These are phyloP conservation scores for Euwallacea fornicatus DNA, from an alignment of 1,140 invertebrate genomes.

Conservation along the genomic window DNA sequence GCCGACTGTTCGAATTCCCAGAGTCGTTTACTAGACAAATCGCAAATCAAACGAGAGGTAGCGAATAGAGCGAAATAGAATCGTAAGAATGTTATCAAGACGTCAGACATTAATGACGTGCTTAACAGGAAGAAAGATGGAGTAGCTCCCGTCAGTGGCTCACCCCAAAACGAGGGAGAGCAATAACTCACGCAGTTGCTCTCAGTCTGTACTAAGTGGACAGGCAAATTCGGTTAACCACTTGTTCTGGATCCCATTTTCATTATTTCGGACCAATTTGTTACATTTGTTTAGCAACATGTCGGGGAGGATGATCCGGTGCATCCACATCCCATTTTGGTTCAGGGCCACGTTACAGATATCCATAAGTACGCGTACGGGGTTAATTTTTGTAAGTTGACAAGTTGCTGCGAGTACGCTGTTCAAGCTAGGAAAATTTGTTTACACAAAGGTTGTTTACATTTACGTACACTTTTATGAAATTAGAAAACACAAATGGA, in stretches of 20 bases:
- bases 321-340: no score
- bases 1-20: neutral
- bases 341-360: no score
- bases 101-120: slow-evolving; percentile 49
- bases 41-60: slow-evolving; percentile 39
- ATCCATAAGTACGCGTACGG: no score
- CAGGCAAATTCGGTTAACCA: slow-evolving; percentile 34
- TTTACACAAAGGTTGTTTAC: no score
- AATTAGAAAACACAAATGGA: no score
- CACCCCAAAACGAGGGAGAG: slow-evolving; percentile 58
- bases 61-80: slow-evolving; percentile 45
- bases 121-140: slow-evolving; percentile 56
- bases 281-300: neutral
- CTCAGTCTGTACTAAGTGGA: slow-evolving; percentile 26
- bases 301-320: neutral
- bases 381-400: no score
- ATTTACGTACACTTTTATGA: no score
- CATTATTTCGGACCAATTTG: slow-evolving; percentile 19
- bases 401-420: no score
- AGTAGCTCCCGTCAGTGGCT: slow-evolving; percentile 58
- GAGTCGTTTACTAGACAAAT: slow-evolving; percentile 20
- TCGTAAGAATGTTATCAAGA: slow-evolving; percentile 47
- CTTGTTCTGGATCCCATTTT: slow-evolving; percentile 28
- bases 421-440: no score
- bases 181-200: slow-evolving; percentile 49